A percentile compares a stretch with the other conserved stretches of the same genome.
These are phyloP conservation scores for Tachystola acroxantha DNA, from an alignment of 2,888 invertebrate species.

Conservation along the genomic window DNA sequence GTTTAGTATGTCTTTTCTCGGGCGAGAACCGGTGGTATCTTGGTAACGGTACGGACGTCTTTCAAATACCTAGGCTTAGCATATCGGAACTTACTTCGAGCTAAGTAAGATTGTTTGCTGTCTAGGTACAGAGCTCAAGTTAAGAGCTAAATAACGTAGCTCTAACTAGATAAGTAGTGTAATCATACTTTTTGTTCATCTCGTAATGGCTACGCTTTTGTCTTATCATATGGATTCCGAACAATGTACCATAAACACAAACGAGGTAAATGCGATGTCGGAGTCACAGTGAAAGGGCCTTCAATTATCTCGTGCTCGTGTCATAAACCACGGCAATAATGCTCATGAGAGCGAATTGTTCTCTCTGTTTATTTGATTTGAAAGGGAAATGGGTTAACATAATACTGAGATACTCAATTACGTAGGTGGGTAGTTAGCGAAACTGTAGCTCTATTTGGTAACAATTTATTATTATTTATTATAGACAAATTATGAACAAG, in stretches of 20 bases:
- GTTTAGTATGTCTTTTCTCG: too few relatives aligned
- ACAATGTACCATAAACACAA: constrained; percentile 5
- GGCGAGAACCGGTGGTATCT: too few relatives aligned
- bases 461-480: too few relatives aligned
- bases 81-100: too few relatives aligned
- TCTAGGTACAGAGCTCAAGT: too few relatives aligned
- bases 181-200: neutral
- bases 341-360: constrained; percentile 6
- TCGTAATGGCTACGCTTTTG: neutral
- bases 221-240: constrained; percentile 4
- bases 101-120: too few relatives aligned
- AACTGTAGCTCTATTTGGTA: too few relatives aligned
- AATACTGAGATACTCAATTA: neutral
- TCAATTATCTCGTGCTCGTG: constrained; percentile 8
- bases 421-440: neutral
- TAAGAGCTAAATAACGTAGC: too few relatives aligned
- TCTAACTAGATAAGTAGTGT: neutral
- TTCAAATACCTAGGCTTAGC: too few relatives aligned
- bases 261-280: constrained; percentile 1
- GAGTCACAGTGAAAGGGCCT: constrained; percentile 5
- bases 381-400: neutral
- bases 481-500: too few relatives aligned
- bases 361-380: constrained; percentile 1
- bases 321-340: constrained; percentile 8
- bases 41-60: too few relatives aligned